phyloP scores from a whole-genome alignment of 2,888 invertebrate species.

The Spicauda simplicius region DNA sequence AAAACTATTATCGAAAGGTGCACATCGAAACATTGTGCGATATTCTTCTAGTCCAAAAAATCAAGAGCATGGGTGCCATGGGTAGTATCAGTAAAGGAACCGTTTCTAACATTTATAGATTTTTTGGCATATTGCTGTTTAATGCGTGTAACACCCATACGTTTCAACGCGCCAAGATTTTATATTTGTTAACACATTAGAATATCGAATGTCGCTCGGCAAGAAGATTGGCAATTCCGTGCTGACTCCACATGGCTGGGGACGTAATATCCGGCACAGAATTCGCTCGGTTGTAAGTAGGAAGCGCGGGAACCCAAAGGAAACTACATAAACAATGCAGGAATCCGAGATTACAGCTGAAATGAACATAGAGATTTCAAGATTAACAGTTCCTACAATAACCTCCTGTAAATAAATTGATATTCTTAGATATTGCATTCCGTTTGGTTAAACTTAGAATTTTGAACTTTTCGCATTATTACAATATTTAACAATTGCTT shows the following conservation, averaged over 20 bases:
- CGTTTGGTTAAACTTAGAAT: no score
- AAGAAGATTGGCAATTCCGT: constrained; percentile 35
- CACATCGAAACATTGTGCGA: no score
- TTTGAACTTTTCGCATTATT: no score
- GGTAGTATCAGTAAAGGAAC: background rate
- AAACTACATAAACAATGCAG: constrained; percentile 51
- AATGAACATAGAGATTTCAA: background rate
- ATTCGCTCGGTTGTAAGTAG: constrained; percentile 46
- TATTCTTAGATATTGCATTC: background rate
- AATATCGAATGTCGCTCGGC: constrained; percentile 30
- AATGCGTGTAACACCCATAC: background rate
- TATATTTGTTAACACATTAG: constrained; percentile 11
- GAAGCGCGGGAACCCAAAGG: constrained; percentile 50
- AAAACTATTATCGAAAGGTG: no score
- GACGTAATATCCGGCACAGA: constrained; percentile 57
- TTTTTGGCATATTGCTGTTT: background rate
- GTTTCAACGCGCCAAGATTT: background rate
- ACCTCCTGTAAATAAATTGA: background rate
- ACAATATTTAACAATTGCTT: no score
- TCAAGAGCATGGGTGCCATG: no score
- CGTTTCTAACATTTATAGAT: background rate
- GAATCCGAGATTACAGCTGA: constrained; percentile 11
- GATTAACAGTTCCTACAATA: background rate
- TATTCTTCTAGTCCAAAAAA: no score
- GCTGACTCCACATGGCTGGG: constrained; percentile 33